Conservation (phyloP, 2,888 invertebrate genomes). For the Pollenia labialis region DNA sequence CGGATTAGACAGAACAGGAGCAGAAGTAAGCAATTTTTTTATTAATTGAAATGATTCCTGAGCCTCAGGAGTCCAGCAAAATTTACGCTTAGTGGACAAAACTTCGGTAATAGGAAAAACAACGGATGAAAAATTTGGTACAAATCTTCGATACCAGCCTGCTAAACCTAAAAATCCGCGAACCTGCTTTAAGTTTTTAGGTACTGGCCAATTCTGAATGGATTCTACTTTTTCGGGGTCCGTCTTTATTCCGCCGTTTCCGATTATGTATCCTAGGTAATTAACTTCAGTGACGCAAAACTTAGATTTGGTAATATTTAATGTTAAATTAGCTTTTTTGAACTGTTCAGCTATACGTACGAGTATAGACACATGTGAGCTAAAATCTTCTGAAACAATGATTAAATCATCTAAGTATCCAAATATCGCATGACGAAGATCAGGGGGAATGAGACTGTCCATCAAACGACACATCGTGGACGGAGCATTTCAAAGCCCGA, state of each 20-base stretch:
- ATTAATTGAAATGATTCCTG: neutral
- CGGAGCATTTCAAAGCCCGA: slow-evolving; percentile 63
- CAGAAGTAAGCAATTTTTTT: slow-evolving; percentile 7
- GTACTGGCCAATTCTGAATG: neutral
- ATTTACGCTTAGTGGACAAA: slow-evolving; percentile 22
- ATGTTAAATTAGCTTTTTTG: neutral
- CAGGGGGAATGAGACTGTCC: slow-evolving; percentile 59
- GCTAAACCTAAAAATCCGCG: no score
- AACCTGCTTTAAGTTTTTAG: neutral
- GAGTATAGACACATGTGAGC: neutral
- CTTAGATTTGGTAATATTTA: neutral
- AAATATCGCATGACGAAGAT: neutral
- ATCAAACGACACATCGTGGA: slow-evolving; percentile 63
- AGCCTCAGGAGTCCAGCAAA: neutral
- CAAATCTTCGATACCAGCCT: no score
- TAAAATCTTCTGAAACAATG: slow-evolving; percentile 3
- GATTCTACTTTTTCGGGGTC: neutral
- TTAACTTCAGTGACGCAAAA: slow-evolving; percentile 2
- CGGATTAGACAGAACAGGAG: slow-evolving; percentile 55
- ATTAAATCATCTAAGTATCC: slow-evolving; percentile 6
- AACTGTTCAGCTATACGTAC: neutral
- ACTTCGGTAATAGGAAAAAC: slow-evolving; percentile 51
- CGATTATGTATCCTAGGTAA: neutral
- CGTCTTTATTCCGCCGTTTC: neutral
- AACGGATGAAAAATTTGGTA: slow-evolving; percentile 31